These are phyloP conservation scores for Tipula lateralis DNA, from an alignment of 2,888 invertebrate genomes.

Conservation along the genomic window DNA sequence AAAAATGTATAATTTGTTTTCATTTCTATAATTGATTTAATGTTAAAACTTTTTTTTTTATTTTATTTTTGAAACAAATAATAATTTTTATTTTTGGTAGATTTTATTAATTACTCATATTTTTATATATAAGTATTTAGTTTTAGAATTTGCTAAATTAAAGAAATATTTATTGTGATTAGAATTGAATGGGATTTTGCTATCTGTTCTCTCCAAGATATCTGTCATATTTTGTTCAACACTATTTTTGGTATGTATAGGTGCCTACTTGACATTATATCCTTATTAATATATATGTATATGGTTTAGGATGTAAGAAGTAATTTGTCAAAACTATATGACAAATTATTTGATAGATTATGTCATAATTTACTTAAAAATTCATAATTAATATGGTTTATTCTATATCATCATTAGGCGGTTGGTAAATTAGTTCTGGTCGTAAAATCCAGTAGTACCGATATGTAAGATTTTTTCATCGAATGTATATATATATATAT, in stretches of 20 bases:
- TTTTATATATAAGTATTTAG: not conserved
- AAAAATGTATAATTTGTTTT: not conserved
- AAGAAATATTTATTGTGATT: not conserved
- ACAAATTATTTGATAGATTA: not conserved
- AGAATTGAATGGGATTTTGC: not conserved
- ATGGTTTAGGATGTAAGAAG: not conserved
- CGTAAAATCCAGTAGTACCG: too few relatives aligned
- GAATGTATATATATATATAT: too few relatives aligned
- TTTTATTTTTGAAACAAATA: too few relatives aligned
- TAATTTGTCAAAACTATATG: not conserved
- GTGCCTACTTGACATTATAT: not conserved
- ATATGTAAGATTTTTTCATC: too few relatives aligned
- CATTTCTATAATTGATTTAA: slow-evolving; percentile 19
- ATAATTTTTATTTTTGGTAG: not conserved
- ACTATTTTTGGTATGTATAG: not conserved
- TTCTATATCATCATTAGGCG: too few relatives aligned
- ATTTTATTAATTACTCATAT: not conserved
- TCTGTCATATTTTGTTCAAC: not conserved
- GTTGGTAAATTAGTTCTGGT: too few relatives aligned
- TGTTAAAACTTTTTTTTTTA: not conserved
- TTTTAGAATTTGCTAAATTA: not conserved
- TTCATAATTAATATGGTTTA: too few relatives aligned
- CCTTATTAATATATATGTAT: not conserved
- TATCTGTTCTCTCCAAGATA: not conserved
- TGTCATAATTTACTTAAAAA: too few relatives aligned